Percentiles rank a stretch among this genome's conserved stretches.
Evolutionary conservation across 2,888 invertebrate species (phyloP).

Genomic region (Dasypolia templi): DNA sequence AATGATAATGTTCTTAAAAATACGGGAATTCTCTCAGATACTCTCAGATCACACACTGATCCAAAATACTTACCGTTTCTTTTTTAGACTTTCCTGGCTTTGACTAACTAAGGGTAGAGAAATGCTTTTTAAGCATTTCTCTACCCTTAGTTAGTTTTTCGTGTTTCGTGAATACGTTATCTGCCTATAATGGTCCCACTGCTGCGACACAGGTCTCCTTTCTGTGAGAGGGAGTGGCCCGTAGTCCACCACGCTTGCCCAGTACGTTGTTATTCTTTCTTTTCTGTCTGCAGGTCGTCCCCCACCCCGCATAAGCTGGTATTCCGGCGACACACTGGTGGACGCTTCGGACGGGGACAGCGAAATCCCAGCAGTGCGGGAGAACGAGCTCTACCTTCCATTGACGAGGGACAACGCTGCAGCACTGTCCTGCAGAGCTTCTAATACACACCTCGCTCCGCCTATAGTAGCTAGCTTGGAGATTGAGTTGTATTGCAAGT

Average conservation of each 20-base stretch:
- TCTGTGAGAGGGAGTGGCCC: not conserved
- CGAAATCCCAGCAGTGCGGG: slow-evolving; percentile 92
- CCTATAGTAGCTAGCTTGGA: slow-evolving; percentile 92
- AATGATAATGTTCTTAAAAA: too few species aligned
- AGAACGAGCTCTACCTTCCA: slow-evolving; percentile 92
- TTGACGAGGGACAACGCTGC: slow-evolving; percentile 93
- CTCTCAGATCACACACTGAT: not conserved
- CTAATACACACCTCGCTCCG: slow-evolving; percentile 93
- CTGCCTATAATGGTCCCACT: not conserved
- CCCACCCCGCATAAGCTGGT: slow-evolving; percentile 94
- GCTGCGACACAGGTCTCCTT: not conserved
- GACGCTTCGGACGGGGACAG: slow-evolving; percentile 92
- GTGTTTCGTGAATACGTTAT: not conserved
- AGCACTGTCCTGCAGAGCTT: slow-evolving; percentile 93
- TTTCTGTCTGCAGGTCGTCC: slow-evolving; percentile 91
- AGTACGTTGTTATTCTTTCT: not conserved
- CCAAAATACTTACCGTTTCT: not conserved
- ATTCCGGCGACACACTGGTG: slow-evolving; percentile 93
- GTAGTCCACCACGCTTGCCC: not conserved
- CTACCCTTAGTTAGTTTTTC: not conserved
- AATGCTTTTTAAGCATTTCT: not conserved
- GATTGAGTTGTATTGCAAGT: slow-evolving; percentile 94
- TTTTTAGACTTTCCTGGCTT: not conserved
- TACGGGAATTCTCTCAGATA: too few species aligned
- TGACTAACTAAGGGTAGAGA: too few species aligned